phyloP scores from a whole-genome alignment of 2,888 invertebrate species.

The Drosophila histrio region DNA sequence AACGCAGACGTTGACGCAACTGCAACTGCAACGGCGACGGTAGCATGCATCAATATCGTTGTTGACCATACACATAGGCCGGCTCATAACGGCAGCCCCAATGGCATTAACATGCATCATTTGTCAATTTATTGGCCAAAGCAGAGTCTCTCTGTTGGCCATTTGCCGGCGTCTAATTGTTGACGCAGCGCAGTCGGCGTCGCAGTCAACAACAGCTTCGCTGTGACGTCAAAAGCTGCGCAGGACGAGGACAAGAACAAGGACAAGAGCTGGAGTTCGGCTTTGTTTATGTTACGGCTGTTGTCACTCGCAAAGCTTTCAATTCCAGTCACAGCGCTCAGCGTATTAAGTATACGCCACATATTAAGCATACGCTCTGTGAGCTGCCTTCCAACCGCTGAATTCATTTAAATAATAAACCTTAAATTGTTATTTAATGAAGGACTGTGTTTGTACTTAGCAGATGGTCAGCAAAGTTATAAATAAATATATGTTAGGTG shows the following conservation, averaged over 20 bases:
- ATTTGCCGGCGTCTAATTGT: conserved; percentile 38
- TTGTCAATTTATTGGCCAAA: conserved; percentile 53
- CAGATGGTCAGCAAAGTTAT: not conserved
- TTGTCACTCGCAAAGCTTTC: not conserved
- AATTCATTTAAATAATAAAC: not conserved
- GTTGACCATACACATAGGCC: not conserved
- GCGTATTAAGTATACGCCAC: conserved; percentile 44
- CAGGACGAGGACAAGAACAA: not conserved
- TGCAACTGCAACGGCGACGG: conserved; percentile 2
- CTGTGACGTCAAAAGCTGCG: not conserved
- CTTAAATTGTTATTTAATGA: not conserved
- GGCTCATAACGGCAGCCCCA: conserved; percentile 28
- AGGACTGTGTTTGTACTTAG: not conserved
- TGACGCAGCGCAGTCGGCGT: conserved; percentile 23
- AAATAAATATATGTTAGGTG: not conserved
- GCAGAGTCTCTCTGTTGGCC: not conserved
- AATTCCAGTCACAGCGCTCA: not conserved
- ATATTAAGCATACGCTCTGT: conserved; percentile 10
- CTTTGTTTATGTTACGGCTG: not conserved
- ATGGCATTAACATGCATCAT: conserved; percentile 70
- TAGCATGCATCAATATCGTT: conserved; percentile 56
- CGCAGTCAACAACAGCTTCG: not conserved
- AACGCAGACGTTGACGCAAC: conserved; percentile 14
- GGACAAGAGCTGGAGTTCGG: not conserved
- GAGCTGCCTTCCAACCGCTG: not conserved